Evolutionary conservation across 2,797 vertebrate genomes (phyloP), one percentile per base, ranked within the genome.

Genomic region (Megalops cyprinoides): DNA sequence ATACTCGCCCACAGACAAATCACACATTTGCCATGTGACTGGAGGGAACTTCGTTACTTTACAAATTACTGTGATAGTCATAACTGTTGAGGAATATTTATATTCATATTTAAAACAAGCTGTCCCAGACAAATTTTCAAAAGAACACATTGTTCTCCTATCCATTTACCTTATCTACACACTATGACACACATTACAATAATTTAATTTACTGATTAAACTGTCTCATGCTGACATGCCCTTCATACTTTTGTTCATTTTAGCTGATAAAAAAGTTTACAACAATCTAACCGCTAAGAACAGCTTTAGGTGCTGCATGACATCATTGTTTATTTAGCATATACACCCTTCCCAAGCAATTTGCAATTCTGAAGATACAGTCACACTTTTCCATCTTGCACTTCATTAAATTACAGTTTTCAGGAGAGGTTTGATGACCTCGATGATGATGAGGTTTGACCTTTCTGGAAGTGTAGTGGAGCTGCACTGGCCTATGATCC

Each of bases 21-120:
- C 77, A 84, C 69, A 67, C 48, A 49, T 42, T 23, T 51, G 49
- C 48, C 85, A 85, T 83, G 79, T 86, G 84, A 87, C 80, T 15
- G 9, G 37, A 53, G 77, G 82, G 78, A 83, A 84, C 58, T 74
- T 75, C 62, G 60, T 73, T 10, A 60, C 49, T 77, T 78, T 82
- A 75, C 58, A 76, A 76, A 79, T 84, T 77, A 79, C 62, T 77
- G 51, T 51, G 42, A 39, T 18, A 23, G 31, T 60, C 79, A 51
- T 5, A 53, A 28, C 20, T n/a, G 8, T 5, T 25, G 58, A 28
- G 58, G 3, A 8, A 39, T 34, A 37, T 31, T 67, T 18, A 15
- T 31, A 39, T 25, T 60, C n/a, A 12, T 6, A 28, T 60, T 60
- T 31, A 60, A 58, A 58, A 25, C 6, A 12, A 65, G 18, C 60